Percentiles rank a stretch among this genome's conserved stretches.
phyloP scores from a whole-genome alignment of 2,888 invertebrate genomes.

The Perizoma flavofasciatum region DNA sequence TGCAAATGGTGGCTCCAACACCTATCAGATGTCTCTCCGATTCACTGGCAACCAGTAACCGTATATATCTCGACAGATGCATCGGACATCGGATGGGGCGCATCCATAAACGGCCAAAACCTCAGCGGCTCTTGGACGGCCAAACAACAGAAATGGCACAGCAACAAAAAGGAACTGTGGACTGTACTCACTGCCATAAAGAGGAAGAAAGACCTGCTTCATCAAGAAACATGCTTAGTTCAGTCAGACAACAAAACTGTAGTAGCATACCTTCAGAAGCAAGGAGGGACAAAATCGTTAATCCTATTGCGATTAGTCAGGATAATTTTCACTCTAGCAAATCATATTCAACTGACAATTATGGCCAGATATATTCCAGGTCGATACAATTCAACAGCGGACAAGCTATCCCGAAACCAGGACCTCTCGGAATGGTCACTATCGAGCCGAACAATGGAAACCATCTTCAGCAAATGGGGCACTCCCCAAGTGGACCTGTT shows the following conservation, averaged over 20 bases:
- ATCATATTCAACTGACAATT: background rate
- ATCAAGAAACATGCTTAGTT: background rate
- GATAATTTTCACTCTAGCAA: background rate
- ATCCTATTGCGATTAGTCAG: background rate
- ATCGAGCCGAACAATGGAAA: background rate
- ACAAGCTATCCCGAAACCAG: background rate
- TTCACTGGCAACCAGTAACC: background rate
- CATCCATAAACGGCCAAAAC: background rate
- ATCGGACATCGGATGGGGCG: too few species aligned
- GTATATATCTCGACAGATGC: background rate
- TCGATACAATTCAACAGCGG: background rate
- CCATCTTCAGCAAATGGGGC: background rate
- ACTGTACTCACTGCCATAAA: background rate
- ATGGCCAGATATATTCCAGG: background rate
- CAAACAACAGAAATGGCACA: background rate
- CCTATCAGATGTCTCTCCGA: too few species aligned
- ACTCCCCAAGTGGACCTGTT: background rate
- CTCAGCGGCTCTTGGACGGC: background rate
- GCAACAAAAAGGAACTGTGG: background rate
- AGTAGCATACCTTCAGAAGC: background rate
- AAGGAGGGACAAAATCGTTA: constrained; percentile 2
- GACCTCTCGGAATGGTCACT: background rate
- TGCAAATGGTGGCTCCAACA: too few species aligned
- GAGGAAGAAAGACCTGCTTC: background rate
- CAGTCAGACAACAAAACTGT: constrained; percentile 2